These are phyloP conservation scores for Perccottus glenii DNA, from an alignment of 2,113 vertebrate genomes.

Conservation along the genomic window DNA sequence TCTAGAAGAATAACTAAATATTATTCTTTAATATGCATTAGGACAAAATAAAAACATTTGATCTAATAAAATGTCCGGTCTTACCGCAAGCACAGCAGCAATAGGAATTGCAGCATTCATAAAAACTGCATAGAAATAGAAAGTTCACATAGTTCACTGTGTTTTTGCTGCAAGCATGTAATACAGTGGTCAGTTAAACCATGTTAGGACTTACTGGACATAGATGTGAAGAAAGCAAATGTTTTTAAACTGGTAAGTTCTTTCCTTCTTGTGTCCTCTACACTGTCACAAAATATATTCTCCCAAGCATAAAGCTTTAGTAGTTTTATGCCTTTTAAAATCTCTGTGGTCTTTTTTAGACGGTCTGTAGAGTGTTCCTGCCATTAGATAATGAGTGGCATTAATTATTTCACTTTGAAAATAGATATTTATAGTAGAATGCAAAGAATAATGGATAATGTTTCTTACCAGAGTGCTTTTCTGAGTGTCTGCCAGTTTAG, in stretches of 20 bases:
- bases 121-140: constrained; percentile 84
- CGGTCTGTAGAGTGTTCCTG: constrained; percentile 98
- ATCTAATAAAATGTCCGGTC: constrained; percentile 37
- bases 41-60: neutral
- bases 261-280: constrained; percentile 92
- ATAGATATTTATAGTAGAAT: neutral
- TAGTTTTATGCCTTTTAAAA: constrained; percentile 95
- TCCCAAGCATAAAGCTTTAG: constrained; percentile 98
- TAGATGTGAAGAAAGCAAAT: constrained; percentile 68
- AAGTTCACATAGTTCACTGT: too few species aligned
- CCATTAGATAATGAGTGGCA: neutral
- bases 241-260: constrained; percentile 77
- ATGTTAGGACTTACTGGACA: constrained; percentile 64
- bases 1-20: constrained; percentile 72
- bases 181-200: too few species aligned
- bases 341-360: constrained; percentile 96
- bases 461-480: constrained; percentile 93
- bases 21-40: neutral
- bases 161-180: neutral
- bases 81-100: constrained; percentile 94
- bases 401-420: too few species aligned
- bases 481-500: constrained; percentile 93
- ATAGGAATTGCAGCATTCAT: constrained; percentile 98
- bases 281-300: constrained; percentile 92
- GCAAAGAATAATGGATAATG: neutral